Percentiles rank a stretch among this genome's conserved stretches.
Conservation (phyloP, 2,113 vertebrate genomes). For the Alosa alosa region DNA sequence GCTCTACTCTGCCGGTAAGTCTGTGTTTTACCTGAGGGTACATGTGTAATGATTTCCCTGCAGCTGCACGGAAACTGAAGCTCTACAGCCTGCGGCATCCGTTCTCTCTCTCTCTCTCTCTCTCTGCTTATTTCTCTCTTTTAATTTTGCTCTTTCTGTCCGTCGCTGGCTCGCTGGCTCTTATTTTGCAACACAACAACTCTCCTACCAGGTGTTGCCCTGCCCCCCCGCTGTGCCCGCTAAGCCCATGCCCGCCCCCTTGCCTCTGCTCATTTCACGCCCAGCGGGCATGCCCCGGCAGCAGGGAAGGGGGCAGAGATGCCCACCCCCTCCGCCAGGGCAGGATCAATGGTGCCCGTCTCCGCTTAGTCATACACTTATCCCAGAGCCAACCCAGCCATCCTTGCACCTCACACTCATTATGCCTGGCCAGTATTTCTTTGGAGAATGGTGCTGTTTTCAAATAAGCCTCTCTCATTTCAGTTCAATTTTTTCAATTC, state of each 20-base stretch:
- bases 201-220: constrained; percentile 10
- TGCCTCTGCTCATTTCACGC: neutral
- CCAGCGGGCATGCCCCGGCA: neutral
- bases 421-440: neutral
- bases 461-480: neutral
- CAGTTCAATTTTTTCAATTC: neutral
- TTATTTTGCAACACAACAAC: neutral
- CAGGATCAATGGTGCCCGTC: neutral
- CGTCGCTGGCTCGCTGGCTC: neutral
- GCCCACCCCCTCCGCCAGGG: neutral
- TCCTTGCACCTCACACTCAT: neutral
- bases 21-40: neutral
- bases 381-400: neutral
- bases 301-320: neutral
- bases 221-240: neutral
- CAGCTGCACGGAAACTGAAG: neutral
- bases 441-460: neutral
- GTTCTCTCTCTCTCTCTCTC: neutral
- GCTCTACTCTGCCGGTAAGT: neutral
- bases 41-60: constrained; percentile 16
- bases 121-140: neutral
- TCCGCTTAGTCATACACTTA: neutral
- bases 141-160: neutral
- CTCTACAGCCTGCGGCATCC: neutral
- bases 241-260: neutral